Conservation (phyloP, 92 coral and sea anemone species). For the Epizoanthus ramosus region DNA sequence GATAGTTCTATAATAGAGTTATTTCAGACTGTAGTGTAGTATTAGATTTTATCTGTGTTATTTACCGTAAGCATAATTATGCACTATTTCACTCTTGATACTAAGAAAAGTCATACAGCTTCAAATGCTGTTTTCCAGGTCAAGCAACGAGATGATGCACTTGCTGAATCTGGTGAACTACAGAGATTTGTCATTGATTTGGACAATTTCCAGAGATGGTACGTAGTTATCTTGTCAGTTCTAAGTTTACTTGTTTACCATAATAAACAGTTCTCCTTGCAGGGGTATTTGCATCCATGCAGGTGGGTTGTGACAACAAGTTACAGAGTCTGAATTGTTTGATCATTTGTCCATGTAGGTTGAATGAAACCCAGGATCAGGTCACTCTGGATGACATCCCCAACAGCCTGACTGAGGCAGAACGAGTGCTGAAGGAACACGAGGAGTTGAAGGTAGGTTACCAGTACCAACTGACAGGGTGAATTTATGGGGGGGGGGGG, state of each 20-base stretch:
- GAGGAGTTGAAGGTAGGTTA: constrained; percentile 91
- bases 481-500: too few species aligned
- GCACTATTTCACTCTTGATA: too few species aligned
- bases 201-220: constrained; percentile 97
- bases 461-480: too few species aligned
- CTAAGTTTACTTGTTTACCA: background rate
- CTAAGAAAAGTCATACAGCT: background rate
- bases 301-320: background rate
- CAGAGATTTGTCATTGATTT: constrained; percentile 96
- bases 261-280: too few species aligned
- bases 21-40: too few species aligned
- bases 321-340: background rate
- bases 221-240: constrained; percentile 8
- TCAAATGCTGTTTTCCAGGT: constrained; percentile 53
- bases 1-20: too few species aligned
- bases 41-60: too few species aligned
- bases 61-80: too few species aligned
- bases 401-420: constrained; percentile 92
- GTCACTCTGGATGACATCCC: constrained; percentile 95
- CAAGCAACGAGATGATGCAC: constrained; percentile 91
- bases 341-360: constrained; percentile 50
- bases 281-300: background rate
- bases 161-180: constrained; percentile 97
- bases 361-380: constrained; percentile 85
- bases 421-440: constrained; percentile 87